These are phyloP conservation scores for Crotalus tigris DNA, from an alignment of 2,113 vertebrate genomes.

Conservation along the genomic window DNA sequence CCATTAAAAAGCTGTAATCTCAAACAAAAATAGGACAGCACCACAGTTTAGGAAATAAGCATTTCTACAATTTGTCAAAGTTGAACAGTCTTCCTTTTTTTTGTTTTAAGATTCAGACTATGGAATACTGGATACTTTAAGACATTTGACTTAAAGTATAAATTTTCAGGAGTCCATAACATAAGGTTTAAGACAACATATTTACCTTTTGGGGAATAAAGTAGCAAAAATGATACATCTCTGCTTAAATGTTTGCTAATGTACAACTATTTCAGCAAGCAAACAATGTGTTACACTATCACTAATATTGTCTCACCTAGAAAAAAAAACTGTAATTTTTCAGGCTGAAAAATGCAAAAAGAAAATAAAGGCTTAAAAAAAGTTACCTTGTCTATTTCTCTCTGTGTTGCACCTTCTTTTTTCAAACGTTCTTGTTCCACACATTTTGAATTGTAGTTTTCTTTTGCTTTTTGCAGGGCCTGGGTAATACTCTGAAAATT, in stretches of 20 bases:
- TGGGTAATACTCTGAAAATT: constrained; percentile 92
- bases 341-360: not conserved
- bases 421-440: constrained; percentile 93
- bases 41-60: not conserved
- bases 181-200: not conserved
- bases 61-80: not conserved
- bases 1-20: not conserved
- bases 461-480: constrained; percentile 93
- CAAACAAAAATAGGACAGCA: not conserved
- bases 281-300: not conserved
- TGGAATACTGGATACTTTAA: not conserved
- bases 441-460: constrained; percentile 90
- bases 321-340: not conserved
- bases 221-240: not conserved
- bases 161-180: not conserved
- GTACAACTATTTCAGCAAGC: not conserved
- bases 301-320: not conserved
- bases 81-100: not conserved
- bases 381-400: constrained; percentile 93
- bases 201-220: not conserved
- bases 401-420: constrained; percentile 93
- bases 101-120: not conserved
- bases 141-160: not conserved
- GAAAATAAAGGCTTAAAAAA: constrained; percentile 12
- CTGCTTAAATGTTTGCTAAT: not conserved